These are phyloP conservation scores for Entomyzon cyanotis DNA, from an alignment of 2,113 vertebrate species.

Conservation along the genomic window DNA sequence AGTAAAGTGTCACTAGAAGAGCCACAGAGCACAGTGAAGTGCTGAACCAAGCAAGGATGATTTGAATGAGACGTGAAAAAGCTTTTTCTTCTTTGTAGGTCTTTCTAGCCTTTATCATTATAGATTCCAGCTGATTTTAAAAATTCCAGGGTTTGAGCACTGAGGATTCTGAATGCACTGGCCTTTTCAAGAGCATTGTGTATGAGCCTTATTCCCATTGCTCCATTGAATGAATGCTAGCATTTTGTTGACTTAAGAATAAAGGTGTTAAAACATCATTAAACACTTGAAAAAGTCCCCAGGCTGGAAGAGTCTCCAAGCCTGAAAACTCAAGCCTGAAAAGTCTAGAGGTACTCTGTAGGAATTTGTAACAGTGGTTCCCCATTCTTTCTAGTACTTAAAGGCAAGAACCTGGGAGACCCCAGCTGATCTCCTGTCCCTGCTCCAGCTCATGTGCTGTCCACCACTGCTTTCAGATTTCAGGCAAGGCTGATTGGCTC, in stretches of 20 bases:
- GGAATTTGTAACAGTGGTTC: background rate
- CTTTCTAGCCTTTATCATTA: background rate
- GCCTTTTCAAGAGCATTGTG: background rate
- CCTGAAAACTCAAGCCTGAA: too few species aligned
- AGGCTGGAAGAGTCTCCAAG: background rate
- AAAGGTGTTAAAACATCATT: background rate
- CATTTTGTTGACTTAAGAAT: background rate
- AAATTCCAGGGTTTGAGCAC: background rate
- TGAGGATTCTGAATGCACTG: background rate
- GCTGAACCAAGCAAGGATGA: background rate
- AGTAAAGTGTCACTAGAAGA: background rate
- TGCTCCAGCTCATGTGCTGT: background rate
- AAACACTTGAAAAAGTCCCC: background rate
- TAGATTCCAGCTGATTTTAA: background rate
- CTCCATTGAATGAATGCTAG: background rate
- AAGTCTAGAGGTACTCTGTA: background rate
- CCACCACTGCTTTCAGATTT: background rate
- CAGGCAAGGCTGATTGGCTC: background rate
- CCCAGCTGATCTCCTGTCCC: background rate
- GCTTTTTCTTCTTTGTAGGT: background rate
- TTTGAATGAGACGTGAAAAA: background rate
- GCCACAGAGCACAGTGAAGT: background rate
- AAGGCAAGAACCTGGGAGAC: background rate
- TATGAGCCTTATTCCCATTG: background rate
- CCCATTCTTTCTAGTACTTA: background rate